Evolutionary conservation across 64 coral and sea anemone genomes (phyloP).

Genomic region (Montipora cactus): DNA sequence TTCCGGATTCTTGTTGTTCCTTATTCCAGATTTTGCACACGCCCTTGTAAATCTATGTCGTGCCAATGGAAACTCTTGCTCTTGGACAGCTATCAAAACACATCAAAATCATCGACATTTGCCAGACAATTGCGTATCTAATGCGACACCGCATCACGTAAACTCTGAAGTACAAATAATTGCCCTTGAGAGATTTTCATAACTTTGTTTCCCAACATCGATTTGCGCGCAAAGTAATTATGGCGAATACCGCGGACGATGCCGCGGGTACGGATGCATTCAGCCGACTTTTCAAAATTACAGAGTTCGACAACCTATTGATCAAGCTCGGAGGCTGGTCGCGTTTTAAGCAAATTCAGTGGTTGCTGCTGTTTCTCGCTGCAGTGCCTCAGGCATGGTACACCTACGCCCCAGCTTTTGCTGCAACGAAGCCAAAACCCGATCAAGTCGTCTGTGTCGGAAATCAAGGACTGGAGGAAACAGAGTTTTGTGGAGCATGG

Average conservation of each 20-base stretch:
- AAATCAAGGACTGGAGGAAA: slow-evolving; percentile 20
- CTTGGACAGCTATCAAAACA: too few species aligned
- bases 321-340: slow-evolving; percentile 81
- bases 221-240: background rate
- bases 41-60: too few species aligned
- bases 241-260: background rate
- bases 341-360: slow-evolving; percentile 93
- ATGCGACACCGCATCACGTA: background rate
- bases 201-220: background rate
- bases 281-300: slow-evolving; percentile 1
- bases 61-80: too few species aligned
- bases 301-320: slow-evolving; percentile 88
- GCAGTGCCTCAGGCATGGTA: slow-evolving; percentile 92
- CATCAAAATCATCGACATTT: too few species aligned
- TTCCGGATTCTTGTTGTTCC: too few species aligned
- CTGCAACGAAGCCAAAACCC: slow-evolving; percentile 84
- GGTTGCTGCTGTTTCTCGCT: slow-evolving; percentile 87
- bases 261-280: background rate
- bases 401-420: slow-evolving; percentile 91
- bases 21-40: too few species aligned
- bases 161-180: background rate
- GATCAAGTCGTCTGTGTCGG: slow-evolving; percentile 36
- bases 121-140: too few species aligned
- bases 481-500: slow-evolving; percentile 46
- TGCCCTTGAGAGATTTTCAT: too few species aligned